These are phyloP conservation scores for Trichogramma pretiosum DNA, from an alignment of 1,140 invertebrate species.

Conservation along the genomic window DNA sequence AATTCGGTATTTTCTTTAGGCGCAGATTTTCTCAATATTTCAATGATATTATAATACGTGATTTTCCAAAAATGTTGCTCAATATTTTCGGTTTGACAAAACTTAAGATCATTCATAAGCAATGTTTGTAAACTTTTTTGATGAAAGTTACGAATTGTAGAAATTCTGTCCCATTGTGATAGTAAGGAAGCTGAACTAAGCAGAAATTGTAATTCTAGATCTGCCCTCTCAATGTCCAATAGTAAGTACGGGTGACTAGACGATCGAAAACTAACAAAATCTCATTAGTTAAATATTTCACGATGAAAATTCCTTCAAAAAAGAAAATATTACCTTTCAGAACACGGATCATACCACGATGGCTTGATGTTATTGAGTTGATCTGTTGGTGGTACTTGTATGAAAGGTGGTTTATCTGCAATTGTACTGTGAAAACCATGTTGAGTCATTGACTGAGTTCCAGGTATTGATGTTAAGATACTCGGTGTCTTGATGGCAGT, in stretches of 20 bases:
- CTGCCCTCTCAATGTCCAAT: slow-evolving; percentile 48
- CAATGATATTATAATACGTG: slow-evolving; percentile 84
- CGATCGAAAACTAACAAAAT: slow-evolving; percentile 40
- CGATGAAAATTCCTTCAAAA: too few relatives aligned
- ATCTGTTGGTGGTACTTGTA: slow-evolving; percentile 45
- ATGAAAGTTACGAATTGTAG: slow-evolving; percentile 48
- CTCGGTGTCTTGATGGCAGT: slow-evolving; percentile 24
- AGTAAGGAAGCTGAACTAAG: slow-evolving; percentile 41
- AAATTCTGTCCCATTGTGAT: slow-evolving; percentile 47
- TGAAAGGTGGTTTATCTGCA: slow-evolving; percentile 28
- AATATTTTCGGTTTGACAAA: slow-evolving; percentile 79
- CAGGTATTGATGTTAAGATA: slow-evolving; percentile 30
- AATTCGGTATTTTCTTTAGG: slow-evolving; percentile 43
- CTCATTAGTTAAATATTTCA: too few relatives aligned
- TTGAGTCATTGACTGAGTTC: slow-evolving; percentile 22
- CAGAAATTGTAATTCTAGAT: slow-evolving; percentile 49
- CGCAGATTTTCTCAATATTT: slow-evolving; percentile 64
- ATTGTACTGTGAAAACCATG: slow-evolving; percentile 30
- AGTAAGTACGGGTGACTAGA: slow-evolving; percentile 46
- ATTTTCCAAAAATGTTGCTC: slow-evolving; percentile 90
- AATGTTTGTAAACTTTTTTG: slow-evolving; percentile 66
- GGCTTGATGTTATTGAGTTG: slow-evolving; percentile 44
- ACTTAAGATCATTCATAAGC: slow-evolving; percentile 73
- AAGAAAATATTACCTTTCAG: slow-evolving; percentile 43
- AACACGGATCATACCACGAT: slow-evolving; percentile 49